Evolutionary conservation across 2,888 invertebrate species (phyloP).

Genomic region (Folsomia candida): DNA sequence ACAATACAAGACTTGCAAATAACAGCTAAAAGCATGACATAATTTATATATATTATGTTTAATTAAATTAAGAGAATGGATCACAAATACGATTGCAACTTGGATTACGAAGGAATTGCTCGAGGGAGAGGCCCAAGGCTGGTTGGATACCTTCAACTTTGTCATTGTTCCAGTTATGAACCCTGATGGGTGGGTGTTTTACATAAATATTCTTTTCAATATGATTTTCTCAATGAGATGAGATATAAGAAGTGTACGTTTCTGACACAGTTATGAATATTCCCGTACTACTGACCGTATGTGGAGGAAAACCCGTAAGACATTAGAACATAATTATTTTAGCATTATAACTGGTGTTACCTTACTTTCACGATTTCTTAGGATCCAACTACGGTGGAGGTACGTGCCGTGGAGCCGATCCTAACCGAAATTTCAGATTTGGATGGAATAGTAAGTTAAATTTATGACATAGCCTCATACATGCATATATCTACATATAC

Average conservation of each 20-base stretch:
- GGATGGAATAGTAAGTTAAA: conserved; percentile 51
- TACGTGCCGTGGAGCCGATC: conserved; percentile 68
- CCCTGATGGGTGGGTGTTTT: conserved; percentile 68
- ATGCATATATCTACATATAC: no score
- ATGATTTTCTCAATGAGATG: no score
- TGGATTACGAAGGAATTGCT: conserved; percentile 70
- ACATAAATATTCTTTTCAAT: not conserved
- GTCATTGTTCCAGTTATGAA: conserved; percentile 64
- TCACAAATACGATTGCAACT: conserved; percentile 67
- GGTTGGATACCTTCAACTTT: conserved; percentile 66
- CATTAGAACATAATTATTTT: not conserved
- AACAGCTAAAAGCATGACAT: no score
- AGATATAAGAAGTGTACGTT: not conserved
- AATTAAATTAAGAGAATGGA: conserved; percentile 66
- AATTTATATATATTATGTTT: no score
- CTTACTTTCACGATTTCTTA: not conserved
- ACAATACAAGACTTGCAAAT: no score
- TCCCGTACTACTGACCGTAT: conserved; percentile 52
- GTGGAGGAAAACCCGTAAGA: conserved; percentile 69
- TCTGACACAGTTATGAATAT: conserved; percentile 16
- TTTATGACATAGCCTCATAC: no score
- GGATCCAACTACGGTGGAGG: conserved; percentile 44
- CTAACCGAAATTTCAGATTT: conserved; percentile 72
- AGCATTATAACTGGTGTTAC: not conserved
- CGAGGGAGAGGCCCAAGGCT: conserved; percentile 54